A percentile compares a stretch with the other conserved stretches of the same genome.
phyloP scores from a whole-genome alignment of 2,888 invertebrate genomes.

The Tyria jacobaeae region DNA sequence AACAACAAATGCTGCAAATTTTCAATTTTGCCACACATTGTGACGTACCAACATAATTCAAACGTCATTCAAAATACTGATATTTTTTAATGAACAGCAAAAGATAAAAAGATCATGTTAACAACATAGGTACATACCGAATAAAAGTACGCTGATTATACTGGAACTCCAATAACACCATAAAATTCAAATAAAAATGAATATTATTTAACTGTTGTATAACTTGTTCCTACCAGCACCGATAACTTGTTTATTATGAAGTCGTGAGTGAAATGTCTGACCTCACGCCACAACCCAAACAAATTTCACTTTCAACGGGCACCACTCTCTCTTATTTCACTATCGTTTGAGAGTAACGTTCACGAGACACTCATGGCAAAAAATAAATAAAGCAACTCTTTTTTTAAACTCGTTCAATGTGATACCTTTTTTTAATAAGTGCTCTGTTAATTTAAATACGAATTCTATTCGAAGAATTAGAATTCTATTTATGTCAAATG shows the following conservation, averaged over 20 bases:
- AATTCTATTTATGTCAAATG: background rate
- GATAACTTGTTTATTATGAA: constrained; percentile 55
- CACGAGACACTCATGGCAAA: constrained; percentile 11
- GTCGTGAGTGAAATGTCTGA: constrained; percentile 63
- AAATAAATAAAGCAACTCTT: constrained; percentile 7
- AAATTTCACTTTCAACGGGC: constrained; percentile 76
- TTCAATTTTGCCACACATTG: too few relatives aligned
- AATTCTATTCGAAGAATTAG: too few relatives aligned
- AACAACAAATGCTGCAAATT: too few relatives aligned
- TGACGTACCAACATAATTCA: too few relatives aligned
- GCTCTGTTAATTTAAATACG: constrained; percentile 7
- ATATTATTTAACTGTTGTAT: constrained; percentile 32
- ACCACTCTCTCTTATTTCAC: constrained; percentile 70
- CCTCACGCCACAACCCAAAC: constrained; percentile 64
- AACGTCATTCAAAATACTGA: background rate
- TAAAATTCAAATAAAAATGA: constrained; percentile 15
- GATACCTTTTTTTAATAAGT: too few relatives aligned
- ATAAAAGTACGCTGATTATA: constrained; percentile 22
- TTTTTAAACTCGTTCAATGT: constrained; percentile 14
- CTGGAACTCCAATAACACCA: constrained; percentile 11
- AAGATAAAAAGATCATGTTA: constrained; percentile 3
- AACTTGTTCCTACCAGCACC: constrained; percentile 29
- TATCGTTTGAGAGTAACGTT: constrained; percentile 56
- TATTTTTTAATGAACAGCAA: background rate
- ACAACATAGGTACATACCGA: constrained; percentile 28